Percentiles rank a stretch among this genome's conserved stretches.
These are phyloP conservation scores for Neosilurus hyrtlii DNA, from an alignment of 2,797 vertebrate genomes.

Conservation along the genomic window DNA sequence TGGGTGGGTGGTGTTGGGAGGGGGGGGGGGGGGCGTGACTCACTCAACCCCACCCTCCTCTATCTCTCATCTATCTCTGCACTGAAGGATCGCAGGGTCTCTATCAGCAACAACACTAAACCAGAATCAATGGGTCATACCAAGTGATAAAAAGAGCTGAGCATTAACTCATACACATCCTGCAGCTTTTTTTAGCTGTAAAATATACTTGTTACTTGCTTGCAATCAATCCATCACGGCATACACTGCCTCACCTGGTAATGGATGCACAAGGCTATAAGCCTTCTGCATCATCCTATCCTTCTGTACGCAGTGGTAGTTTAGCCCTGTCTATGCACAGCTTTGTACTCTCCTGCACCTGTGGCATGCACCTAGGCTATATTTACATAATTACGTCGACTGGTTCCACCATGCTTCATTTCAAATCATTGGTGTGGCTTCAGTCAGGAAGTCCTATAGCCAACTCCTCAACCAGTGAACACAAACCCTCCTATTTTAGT, in stretches of 20 bases:
- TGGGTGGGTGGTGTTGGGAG: not conserved
- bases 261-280: constrained; percentile 48
- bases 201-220: not conserved
- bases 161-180: not conserved
- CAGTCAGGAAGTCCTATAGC: not conserved
- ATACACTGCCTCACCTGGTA: constrained; percentile 43
- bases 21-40: constrained; percentile 17
- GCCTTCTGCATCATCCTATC: constrained; percentile 47
- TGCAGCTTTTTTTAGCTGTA: not conserved
- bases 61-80: constrained; percentile 28
- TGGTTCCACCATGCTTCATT: not conserved
- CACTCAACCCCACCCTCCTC: constrained; percentile 27
- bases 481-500: constrained; percentile 3
- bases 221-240: constrained; percentile 11
- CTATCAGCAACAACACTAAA: constrained; percentile 11
- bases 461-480: not conserved
- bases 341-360: constrained; percentile 40
- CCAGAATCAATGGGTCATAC: not conserved
- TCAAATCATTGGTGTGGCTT: not conserved
- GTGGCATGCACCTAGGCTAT: constrained; percentile 36
- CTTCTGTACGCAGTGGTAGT: constrained; percentile 50
- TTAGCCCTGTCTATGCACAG: constrained; percentile 29
- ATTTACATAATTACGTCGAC: constrained; percentile 50
- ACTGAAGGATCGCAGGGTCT: constrained; percentile 40
- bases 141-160: not conserved